Evolutionary conservation across 2,888 invertebrate genomes (phyloP).

Genomic region (Orthosia cruda): DNA sequence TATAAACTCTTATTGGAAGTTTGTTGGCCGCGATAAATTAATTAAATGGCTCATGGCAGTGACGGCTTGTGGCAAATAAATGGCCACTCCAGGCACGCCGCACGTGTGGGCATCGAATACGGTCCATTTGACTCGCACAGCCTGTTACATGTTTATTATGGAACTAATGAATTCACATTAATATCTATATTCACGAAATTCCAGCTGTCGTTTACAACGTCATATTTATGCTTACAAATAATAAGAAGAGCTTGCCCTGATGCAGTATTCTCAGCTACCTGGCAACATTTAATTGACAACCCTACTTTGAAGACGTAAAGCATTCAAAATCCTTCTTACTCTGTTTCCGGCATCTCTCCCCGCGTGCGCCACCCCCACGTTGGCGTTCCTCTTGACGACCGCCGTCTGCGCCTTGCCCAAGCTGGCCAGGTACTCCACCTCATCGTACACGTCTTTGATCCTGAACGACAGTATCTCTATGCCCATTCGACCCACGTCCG

Average conservation of each 20-base stretch:
- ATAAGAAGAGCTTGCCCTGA: too few species aligned
- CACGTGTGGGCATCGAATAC: not conserved
- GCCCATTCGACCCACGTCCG: constrained; percentile 99
- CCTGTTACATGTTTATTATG: constrained; percentile 8
- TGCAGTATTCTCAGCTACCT: too few species aligned
- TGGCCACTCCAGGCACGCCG: constrained; percentile 2
- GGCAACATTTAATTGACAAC: not conserved
- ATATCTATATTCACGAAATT: constrained; percentile 3
- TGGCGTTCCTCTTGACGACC: constrained; percentile 98
- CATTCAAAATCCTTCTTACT: constrained; percentile 86
- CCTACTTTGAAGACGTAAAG: not conserved
- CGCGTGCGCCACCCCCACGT: constrained; percentile 98
- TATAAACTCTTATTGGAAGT: not conserved
- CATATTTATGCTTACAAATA: too few species aligned
- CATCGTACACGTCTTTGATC: constrained; percentile 99
- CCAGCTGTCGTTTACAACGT: not conserved
- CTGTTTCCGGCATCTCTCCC: constrained; percentile 98
- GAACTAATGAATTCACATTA: constrained; percentile 34
- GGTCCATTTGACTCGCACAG: constrained; percentile 22
- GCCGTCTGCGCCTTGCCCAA: constrained; percentile 98
- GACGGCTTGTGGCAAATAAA: constrained; percentile 28
- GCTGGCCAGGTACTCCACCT: constrained; percentile 98
- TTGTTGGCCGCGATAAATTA: constrained; percentile 6
- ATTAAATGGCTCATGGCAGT: constrained; percentile 16
- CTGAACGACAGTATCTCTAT: constrained; percentile 99